Conservation (phyloP, 2,888 invertebrate genomes). For the Agriopis leucophaearia region DNA sequence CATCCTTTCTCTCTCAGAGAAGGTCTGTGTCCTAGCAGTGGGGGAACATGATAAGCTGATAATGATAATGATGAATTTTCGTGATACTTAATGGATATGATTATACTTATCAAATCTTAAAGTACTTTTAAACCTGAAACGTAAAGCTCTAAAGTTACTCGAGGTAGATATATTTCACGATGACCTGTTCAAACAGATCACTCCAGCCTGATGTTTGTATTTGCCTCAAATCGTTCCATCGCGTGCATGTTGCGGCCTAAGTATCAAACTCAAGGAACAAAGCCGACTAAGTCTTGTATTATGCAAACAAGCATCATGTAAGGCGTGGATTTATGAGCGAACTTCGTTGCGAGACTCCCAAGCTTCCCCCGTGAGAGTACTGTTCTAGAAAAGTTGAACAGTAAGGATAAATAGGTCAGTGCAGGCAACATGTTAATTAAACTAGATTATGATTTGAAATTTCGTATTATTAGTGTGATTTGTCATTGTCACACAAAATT, state of each 20-base stretch:
- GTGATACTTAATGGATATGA: too few relatives aligned
- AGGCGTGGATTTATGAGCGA: conserved; percentile 85
- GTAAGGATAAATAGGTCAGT: conserved; percentile 16
- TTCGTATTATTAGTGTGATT: too few relatives aligned
- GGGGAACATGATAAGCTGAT: too few relatives aligned
- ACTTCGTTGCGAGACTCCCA: conserved; percentile 80
- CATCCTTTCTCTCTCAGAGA: too few relatives aligned
- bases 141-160: not conserved
- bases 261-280: conserved; percentile 80
- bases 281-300: conserved; percentile 83
- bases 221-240: conserved; percentile 20
- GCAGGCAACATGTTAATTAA: too few relatives aligned
- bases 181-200: conserved; percentile 14
- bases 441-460: too few relatives aligned
- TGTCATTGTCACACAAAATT: too few relatives aligned
- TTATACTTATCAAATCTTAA: not conserved
- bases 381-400: conserved; percentile 53
- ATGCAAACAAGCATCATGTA: conserved; percentile 86
- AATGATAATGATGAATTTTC: too few relatives aligned
- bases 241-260: conserved; percentile 37
- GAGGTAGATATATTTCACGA: not conserved
- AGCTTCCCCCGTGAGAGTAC: conserved; percentile 68
- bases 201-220: conserved; percentile 13
- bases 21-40: too few relatives aligned
- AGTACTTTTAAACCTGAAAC: not conserved